Evolutionary conservation across 1,140 invertebrate species (phyloP).

Genomic region (Orius insidiosus): DNA sequence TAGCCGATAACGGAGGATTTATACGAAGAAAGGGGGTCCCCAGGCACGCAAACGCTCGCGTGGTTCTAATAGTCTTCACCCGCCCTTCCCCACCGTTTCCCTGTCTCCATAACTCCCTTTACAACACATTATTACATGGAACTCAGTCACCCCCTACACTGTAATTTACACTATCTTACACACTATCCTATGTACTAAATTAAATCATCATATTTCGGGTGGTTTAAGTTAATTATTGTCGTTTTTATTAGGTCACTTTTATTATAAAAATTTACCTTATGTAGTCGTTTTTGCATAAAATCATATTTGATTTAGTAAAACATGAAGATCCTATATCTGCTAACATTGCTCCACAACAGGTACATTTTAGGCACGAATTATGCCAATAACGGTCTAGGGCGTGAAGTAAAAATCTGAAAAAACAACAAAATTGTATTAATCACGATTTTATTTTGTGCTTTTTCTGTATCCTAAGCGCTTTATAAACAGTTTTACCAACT

Average conservation of each 20-base stretch:
- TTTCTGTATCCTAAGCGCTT: too few species aligned
- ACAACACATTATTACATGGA: background rate
- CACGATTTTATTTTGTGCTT: too few species aligned
- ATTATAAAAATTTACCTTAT: conserved; percentile 59
- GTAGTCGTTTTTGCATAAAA: conserved; percentile 86
- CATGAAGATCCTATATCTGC: conserved; percentile 78
- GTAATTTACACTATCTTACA: background rate
- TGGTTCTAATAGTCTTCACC: background rate
- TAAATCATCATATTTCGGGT: background rate
- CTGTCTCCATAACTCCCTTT: conserved; percentile 5
- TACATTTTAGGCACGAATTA: conserved; percentile 79
- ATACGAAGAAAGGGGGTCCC: too few species aligned
- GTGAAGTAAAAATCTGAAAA: conserved; percentile 29
- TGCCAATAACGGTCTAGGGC: conserved; percentile 80
- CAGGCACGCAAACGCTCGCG: background rate
- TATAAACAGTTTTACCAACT: too few species aligned
- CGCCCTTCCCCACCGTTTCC: conserved; percentile 6
- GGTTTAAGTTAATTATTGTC: conserved; percentile 9
- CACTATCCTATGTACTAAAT: background rate
- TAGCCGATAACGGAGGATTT: too few species aligned
- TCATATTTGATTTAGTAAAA: conserved; percentile 80
- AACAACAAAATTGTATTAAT: background rate
- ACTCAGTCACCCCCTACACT: background rate
- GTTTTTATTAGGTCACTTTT: background rate
- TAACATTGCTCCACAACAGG: conserved; percentile 65